phyloP scores from a whole-genome alignment of 2,888 invertebrate genomes.

The Achlya flavicornis region DNA sequence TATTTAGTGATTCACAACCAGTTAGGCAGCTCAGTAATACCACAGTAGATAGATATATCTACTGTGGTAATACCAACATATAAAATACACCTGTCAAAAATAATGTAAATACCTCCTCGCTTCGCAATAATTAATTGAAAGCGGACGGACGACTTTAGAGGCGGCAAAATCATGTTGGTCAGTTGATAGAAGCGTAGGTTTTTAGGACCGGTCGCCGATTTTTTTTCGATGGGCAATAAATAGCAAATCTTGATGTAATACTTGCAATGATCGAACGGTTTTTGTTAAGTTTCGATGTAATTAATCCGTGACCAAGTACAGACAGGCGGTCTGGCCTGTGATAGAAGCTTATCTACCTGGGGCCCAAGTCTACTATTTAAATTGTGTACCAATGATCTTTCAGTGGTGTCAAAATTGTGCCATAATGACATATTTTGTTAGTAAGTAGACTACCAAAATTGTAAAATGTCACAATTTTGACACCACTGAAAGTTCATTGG shows the following conservation, averaged over 20 bases:
- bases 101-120: conserved; percentile 22
- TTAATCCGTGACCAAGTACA: conserved; percentile 5
- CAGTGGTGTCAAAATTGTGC: too few species aligned
- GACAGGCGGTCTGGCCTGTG: neutral
- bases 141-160: conserved; percentile 22
- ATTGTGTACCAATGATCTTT: too few species aligned
- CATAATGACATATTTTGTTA: too few species aligned
- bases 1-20: neutral
- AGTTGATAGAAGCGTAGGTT: conserved; percentile 11
- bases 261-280: conserved; percentile 5
- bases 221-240: conserved; percentile 10
- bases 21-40: conserved; percentile 24
- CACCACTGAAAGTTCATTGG: too few species aligned
- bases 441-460: too few species aligned
- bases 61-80: conserved; percentile 33
- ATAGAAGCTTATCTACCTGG: too few species aligned
- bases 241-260: conserved; percentile 12
- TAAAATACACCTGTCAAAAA: conserved; percentile 28
- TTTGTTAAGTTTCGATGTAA: conserved; percentile 4
- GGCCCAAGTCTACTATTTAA: too few species aligned
- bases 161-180: conserved; percentile 34
- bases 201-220: conserved; percentile 13
- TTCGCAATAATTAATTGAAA: conserved; percentile 22
- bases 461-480: too few species aligned
- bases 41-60: too few species aligned